Base-by-base conservation (phyloP, 1,140 invertebrate genomes). In the Archegozetes longisetosus region DNA sequence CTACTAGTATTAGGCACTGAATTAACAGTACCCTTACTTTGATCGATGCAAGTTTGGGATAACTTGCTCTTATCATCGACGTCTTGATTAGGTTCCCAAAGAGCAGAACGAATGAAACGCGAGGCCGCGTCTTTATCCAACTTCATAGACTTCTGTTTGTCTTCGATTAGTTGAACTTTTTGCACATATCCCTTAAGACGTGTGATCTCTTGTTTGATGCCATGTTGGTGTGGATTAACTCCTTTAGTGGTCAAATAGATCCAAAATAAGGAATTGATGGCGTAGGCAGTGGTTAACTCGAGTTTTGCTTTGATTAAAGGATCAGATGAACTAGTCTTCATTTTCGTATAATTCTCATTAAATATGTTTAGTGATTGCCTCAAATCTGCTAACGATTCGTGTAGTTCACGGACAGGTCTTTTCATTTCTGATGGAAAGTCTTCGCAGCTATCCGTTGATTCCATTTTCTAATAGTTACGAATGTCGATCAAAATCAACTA, bases 211-310 rank as follows among this genome's bases (percentile, higher is more conserved):
- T 26, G 14, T 20, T 32, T 55, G 9, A 55, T 24, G 22, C 23
- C n/a, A 17, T 55, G 27, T 26, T 55, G 23, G 23, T 40, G 27
- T 4, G 53, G 26, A 32, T 55, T 29, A 2, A 55, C 17, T 32
- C 53, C 53, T 32, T 55, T 55, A 20, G 26, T 29, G 12, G 29
- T 55, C 3, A 55, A 40, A 55, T 55, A 55, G 13, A 55, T 29
- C 53, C 53, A 55, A 32, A 55, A 55, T 12, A 55, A 23, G 28
- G 53, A 55, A 27, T 55, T 55, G 14, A 55, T 32, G 17, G 53
- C 32, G 13, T 29, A 55, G 2, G 53, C 23, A 1, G 27, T 23
- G 49, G 53, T 47, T 14, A 55, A 14, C 29, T 32, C 22, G 17
- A 32, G 28, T 46, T 32, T 9, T 23, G 51, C 17, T 6, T 49